Conservation (phyloP, 1,140 invertebrate species). For the Hermetia illucens region DNA sequence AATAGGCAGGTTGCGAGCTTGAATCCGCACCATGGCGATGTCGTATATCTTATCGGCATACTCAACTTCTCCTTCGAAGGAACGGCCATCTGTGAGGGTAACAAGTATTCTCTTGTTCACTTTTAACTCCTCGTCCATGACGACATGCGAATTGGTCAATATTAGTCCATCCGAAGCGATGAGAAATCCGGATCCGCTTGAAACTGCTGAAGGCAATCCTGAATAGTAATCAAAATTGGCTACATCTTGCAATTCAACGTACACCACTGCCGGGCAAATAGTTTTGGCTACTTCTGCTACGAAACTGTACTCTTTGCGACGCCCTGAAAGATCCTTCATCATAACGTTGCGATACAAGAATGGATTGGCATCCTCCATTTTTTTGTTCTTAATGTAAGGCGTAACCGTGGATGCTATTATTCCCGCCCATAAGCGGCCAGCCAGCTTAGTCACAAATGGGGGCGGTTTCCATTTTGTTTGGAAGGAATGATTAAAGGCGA, state of each 20-base stretch:
- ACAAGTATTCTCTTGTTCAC: constrained; percentile 45
- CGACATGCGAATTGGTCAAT: constrained; percentile 83
- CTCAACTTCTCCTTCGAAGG: constrained; percentile 52
- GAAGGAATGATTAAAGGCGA: too few species aligned
- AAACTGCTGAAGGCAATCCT: constrained; percentile 41
- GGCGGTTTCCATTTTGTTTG: too few species aligned
- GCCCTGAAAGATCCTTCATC: too few species aligned
- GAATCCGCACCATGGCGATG: constrained; percentile 63
- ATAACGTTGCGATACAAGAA: too few species aligned
- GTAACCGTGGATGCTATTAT: too few species aligned
- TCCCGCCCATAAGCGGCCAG: too few species aligned
- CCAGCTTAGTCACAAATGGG: too few species aligned
- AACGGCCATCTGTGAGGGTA: constrained; percentile 32
- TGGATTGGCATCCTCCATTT: too few species aligned
- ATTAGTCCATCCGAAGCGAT: constrained; percentile 72
- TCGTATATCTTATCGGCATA: constrained; percentile 64
- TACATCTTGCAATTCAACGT: too few species aligned
- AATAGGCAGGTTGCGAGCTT: constrained; percentile 46
- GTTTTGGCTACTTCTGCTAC: too few species aligned
- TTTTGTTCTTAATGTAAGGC: too few species aligned
- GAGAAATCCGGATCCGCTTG: constrained; percentile 76
- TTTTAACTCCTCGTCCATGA: constrained; percentile 55
- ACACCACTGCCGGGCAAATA: too few species aligned
- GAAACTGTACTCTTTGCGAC: constrained; percentile 18
- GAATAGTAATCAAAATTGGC: constrained; percentile 34